phyloP scores from a whole-genome alignment of 2,113 vertebrate species.

The Grallaria varia region DNA sequence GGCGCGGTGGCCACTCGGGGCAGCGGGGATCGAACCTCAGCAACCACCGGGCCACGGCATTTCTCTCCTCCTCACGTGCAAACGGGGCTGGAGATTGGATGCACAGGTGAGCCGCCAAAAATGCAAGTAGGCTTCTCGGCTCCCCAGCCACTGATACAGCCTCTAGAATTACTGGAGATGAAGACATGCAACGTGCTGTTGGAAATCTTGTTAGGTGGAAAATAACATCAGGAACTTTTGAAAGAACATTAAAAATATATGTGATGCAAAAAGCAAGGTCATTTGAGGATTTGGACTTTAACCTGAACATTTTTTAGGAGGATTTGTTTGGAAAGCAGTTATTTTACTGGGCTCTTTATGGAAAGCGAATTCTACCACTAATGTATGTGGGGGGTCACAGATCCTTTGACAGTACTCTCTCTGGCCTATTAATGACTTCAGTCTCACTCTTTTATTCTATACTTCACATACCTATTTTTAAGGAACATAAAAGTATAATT shows the following conservation, averaged over 20 bases:
- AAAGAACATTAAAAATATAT: not conserved
- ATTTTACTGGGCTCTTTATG: not conserved
- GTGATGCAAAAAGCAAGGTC: not conserved
- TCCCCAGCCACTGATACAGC: not conserved
- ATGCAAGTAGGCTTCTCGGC: not conserved
- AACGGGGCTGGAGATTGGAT: not conserved
- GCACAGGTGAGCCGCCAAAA: not conserved
- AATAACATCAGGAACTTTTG: not conserved
- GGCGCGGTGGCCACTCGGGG: not conserved
- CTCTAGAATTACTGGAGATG: not conserved
- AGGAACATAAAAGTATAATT: not conserved
- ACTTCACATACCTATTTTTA: not conserved
- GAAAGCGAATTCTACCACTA: not conserved
- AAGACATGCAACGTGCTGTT: rapidly evolving
- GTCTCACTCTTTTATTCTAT: not conserved
- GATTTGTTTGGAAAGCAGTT: not conserved
- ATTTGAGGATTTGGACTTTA: not conserved
- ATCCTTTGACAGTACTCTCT: not conserved
- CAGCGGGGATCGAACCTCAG: not conserved
- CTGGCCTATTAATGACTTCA: not conserved
- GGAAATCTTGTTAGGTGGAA: not conserved
- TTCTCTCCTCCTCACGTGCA: not conserved
- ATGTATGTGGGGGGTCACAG: not conserved
- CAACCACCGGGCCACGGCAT: not conserved
- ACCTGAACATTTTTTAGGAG: not conserved